Evolutionary conservation across 2,113 vertebrate genomes (phyloP).

Genomic region (Speoplatyrhinus poulsoni): DNA sequence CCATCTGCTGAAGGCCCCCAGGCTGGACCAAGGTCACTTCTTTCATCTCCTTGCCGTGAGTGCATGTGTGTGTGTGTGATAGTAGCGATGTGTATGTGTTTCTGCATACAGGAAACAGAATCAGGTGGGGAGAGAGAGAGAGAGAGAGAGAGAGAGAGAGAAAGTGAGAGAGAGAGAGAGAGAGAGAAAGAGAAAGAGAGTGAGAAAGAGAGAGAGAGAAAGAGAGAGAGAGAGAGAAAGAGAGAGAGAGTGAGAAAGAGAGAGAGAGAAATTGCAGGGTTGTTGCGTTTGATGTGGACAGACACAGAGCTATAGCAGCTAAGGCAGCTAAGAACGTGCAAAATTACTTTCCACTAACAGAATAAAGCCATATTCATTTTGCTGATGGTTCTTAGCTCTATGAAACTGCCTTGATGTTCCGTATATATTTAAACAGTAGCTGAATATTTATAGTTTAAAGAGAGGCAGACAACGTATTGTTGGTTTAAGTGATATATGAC

Average conservation of each 20-base stretch:
- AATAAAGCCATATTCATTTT: too few relatives aligned
- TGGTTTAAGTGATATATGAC: too few relatives aligned
- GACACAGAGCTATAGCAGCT: background rate
- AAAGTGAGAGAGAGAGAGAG: background rate
- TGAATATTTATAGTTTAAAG: too few relatives aligned
- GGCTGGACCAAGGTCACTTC: slow-evolving; percentile 73
- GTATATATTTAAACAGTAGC: too few relatives aligned
- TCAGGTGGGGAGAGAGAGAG: background rate
- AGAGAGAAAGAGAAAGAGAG: background rate
- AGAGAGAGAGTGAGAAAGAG: background rate
- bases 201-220: background rate
- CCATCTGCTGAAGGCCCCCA: slow-evolving; percentile 72
- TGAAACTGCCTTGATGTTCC: too few relatives aligned
- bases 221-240: background rate
- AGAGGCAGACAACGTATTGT: too few relatives aligned
- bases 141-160: background rate
- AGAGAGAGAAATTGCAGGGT: background rate
- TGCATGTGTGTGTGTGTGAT: slow-evolving; percentile 18
- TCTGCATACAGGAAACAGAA: background rate
- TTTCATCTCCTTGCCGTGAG: slow-evolving; percentile 40
- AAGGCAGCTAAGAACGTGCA: too few relatives aligned
- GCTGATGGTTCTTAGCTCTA: too few relatives aligned
- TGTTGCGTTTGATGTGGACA: background rate
- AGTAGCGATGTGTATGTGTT: background rate
- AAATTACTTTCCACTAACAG: too few relatives aligned